Percentiles rank a stretch among this genome's conserved stretches.
Conservation (phyloP, 2,113 vertebrate genomes). For the Hippoglossus stenolepis region DNA sequence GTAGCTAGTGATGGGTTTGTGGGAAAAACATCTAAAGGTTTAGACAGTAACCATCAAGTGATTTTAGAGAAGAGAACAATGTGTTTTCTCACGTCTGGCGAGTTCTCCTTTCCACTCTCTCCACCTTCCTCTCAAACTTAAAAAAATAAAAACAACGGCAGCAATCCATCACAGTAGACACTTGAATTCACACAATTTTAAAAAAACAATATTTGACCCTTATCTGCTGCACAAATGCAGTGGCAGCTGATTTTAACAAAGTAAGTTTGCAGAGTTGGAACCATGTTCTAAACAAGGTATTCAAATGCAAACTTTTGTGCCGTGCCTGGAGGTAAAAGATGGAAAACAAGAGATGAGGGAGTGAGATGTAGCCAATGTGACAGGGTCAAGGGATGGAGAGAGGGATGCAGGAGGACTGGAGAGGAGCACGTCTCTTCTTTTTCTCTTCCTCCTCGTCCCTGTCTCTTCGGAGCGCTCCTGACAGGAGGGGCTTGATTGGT, state of each 20-base stretch:
- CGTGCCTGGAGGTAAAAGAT: slow-evolving; percentile 59
- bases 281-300: slow-evolving; percentile 41
- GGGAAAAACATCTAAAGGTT: slow-evolving; percentile 27
- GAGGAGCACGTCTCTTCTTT: slow-evolving; percentile 44
- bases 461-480: slow-evolving; percentile 59
- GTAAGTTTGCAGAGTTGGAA: slow-evolving; percentile 38
- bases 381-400: slow-evolving; percentile 56
- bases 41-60: slow-evolving; percentile 19
- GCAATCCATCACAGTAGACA: slow-evolving; percentile 7
- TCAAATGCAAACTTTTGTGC: slow-evolving; percentile 44
- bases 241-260: slow-evolving; percentile 24
- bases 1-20: slow-evolving; percentile 19
- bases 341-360: slow-evolving; percentile 54
- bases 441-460: slow-evolving; percentile 53
- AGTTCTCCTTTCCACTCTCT: slow-evolving; percentile 34
- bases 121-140: slow-evolving; percentile 19
- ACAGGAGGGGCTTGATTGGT: slow-evolving; percentile 77
- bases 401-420: slow-evolving; percentile 23
- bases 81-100: slow-evolving; percentile 32
- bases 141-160: neutral
- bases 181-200: slow-evolving; percentile 13
- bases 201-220: slow-evolving; percentile 2
- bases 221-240: slow-evolving; percentile 19
- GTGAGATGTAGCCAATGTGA: slow-evolving; percentile 67
- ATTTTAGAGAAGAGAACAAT: slow-evolving; percentile 35